phyloP scores from a whole-genome alignment of 2,888 invertebrate species.

The Leptopilina drosophilae region DNA sequence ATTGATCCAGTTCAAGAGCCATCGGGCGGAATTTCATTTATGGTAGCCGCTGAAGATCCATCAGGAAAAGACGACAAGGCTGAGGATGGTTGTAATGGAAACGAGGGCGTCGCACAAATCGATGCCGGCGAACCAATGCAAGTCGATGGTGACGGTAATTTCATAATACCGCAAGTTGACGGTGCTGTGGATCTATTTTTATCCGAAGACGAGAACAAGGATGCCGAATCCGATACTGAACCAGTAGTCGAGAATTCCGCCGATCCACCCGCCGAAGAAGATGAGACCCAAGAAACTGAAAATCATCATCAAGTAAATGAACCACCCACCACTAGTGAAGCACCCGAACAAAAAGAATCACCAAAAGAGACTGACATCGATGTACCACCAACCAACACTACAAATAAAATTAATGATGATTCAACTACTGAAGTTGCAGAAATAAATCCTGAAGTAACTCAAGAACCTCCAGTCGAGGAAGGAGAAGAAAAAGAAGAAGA shows the following conservation, averaged over 20 bases:
- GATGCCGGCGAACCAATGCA: slow-evolving; percentile 71
- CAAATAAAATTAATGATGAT: slow-evolving; percentile 25
- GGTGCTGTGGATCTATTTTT: slow-evolving; percentile 69
- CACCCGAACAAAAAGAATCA: slow-evolving; percentile 63
- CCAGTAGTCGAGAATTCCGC: slow-evolving; percentile 43
- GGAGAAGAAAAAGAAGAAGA: no score
- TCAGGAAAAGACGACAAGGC: slow-evolving; percentile 66
- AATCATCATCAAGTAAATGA: slow-evolving; percentile 60
- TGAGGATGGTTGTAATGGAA: slow-evolving; percentile 75
- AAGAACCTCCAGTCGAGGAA: neutral
- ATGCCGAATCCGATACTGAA: slow-evolving; percentile 46
- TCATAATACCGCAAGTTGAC: slow-evolving; percentile 74
- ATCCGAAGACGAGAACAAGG: slow-evolving; percentile 66
- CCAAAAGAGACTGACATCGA: slow-evolving; percentile 64
- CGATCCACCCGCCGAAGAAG: slow-evolving; percentile 49
- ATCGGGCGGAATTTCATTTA: slow-evolving; percentile 72
- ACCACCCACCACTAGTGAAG: slow-evolving; percentile 46
- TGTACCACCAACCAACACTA: slow-evolving; percentile 30
- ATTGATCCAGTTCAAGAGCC: slow-evolving; percentile 78
- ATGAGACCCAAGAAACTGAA: slow-evolving; percentile 60
- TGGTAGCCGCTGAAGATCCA: slow-evolving; percentile 71
- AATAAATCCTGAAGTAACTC: neutral
- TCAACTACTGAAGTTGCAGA: slow-evolving; percentile 13
- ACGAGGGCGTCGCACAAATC: slow-evolving; percentile 71
- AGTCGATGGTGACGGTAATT: slow-evolving; percentile 73